A percentile compares a stretch with the other conserved stretches of the same genome.
phyloP scores from a whole-genome alignment of 2,113 vertebrate species.

The Lontra canadensis region DNA sequence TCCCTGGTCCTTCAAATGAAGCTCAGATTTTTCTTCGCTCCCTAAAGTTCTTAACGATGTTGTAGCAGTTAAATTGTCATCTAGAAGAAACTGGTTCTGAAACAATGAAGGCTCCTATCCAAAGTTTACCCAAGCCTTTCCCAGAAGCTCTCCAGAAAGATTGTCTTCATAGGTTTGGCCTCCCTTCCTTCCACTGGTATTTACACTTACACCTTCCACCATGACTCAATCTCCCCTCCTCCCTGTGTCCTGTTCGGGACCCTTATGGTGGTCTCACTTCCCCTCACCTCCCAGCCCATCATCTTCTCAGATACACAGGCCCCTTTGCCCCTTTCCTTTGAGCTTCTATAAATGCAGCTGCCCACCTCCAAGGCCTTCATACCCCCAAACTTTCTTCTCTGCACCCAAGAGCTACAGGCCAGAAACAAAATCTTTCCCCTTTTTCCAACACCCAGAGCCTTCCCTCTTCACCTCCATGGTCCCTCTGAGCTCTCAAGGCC shows the following conservation, averaged over 20 bases:
- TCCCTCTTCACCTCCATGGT: background rate
- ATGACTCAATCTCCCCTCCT: background rate
- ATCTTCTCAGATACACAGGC: background rate
- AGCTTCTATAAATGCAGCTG: background rate
- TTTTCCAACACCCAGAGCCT: background rate
- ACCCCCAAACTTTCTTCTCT: background rate
- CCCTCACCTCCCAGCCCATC: background rate
- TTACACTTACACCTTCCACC: background rate
- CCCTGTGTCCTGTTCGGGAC: background rate
- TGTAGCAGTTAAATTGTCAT: background rate
- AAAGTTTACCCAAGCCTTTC: background rate
- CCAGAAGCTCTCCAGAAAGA: background rate
- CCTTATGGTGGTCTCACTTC: background rate
- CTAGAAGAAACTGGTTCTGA: background rate
- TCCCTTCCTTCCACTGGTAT: background rate
- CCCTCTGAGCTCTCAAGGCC: background rate
- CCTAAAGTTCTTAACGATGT: background rate
- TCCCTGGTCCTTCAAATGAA: background rate
- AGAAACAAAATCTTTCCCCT: background rate
- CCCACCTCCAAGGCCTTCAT: background rate
- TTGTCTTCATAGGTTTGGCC: background rate
- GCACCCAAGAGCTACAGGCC: background rate
- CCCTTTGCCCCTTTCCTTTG: background rate
- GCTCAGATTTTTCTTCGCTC: background rate
- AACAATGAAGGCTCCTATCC: background rate